Evolutionary conservation across 2,797 vertebrate genomes (phyloP).

Genomic region (Poeciliopsis turneri): DNA sequence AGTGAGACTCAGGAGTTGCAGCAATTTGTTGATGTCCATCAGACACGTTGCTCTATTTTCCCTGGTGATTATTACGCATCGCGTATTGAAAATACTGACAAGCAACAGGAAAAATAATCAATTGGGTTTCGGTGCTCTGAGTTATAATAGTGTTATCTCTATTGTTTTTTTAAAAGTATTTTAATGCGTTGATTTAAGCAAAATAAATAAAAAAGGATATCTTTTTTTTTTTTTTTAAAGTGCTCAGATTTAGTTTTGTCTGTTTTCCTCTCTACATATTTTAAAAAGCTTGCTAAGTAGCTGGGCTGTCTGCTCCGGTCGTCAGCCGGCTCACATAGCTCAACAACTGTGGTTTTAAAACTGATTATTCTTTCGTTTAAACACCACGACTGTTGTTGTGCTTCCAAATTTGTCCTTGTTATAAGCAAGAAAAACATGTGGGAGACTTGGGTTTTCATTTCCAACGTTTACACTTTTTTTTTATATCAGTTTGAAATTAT

Average conservation of each 20-base stretch:
- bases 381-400: background rate
- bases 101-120: background rate
- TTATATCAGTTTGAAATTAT: background rate
- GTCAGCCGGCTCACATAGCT: background rate
- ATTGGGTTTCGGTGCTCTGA: background rate
- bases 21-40: background rate
- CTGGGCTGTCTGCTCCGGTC: background rate
- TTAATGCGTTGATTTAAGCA: background rate
- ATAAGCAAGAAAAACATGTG: background rate
- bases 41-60: background rate
- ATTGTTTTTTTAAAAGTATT: background rate
- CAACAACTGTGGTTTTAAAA: background rate
- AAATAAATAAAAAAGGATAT: background rate
- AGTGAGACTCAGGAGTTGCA: background rate
- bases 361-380: background rate
- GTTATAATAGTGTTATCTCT: background rate
- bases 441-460: background rate
- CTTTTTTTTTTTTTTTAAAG: background rate
- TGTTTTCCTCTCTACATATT: background rate
- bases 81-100: background rate
- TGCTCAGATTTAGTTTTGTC: background rate
- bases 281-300: background rate
- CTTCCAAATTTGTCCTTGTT: background rate
- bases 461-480: background rate
- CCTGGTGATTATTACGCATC: background rate